Percentiles rank a stretch among this genome's conserved stretches.
Evolutionary conservation across 1,140 invertebrate species (phyloP).

Genomic region (Phthorimaea operculella): DNA sequence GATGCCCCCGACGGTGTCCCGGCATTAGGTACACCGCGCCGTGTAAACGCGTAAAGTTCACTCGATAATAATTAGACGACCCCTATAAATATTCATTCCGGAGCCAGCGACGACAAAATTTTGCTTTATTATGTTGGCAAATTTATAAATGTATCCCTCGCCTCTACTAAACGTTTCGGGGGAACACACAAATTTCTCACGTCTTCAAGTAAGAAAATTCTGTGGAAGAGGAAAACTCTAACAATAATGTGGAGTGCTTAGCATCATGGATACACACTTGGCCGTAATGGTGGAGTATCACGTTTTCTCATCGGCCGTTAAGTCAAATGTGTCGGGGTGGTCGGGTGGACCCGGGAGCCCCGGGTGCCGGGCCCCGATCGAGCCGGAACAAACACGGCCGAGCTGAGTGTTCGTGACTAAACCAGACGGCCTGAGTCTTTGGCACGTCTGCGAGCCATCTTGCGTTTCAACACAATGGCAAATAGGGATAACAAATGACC

Average conservation of each 20-base stretch:
- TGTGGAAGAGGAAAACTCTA: too few species aligned
- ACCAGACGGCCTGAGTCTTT: not conserved
- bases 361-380: not conserved
- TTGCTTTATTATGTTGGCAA: constrained; percentile 4
- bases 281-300: not conserved
- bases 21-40: not conserved
- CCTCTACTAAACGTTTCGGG: too few species aligned
- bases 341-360: not conserved
- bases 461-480: too few species aligned
- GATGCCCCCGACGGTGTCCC: constrained; percentile 4
- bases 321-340: not conserved
- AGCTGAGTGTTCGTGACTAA: not conserved
- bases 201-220: too few species aligned
- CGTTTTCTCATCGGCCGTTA: not conserved
- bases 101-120: constrained; percentile 5
- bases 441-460: not conserved
- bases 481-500: too few species aligned
- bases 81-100: constrained; percentile 10
- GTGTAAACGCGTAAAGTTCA: constrained; percentile 15
- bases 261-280: too few species aligned
- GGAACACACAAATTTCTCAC: too few species aligned
- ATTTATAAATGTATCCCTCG: not conserved
- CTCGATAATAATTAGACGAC: constrained; percentile 22
- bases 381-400: not conserved
- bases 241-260: too few species aligned